Percentiles rank a stretch among this genome's conserved stretches.
These are phyloP conservation scores for Castor canadensis DNA, from an alignment of 2,113 vertebrate genomes.

Conservation along the genomic window DNA sequence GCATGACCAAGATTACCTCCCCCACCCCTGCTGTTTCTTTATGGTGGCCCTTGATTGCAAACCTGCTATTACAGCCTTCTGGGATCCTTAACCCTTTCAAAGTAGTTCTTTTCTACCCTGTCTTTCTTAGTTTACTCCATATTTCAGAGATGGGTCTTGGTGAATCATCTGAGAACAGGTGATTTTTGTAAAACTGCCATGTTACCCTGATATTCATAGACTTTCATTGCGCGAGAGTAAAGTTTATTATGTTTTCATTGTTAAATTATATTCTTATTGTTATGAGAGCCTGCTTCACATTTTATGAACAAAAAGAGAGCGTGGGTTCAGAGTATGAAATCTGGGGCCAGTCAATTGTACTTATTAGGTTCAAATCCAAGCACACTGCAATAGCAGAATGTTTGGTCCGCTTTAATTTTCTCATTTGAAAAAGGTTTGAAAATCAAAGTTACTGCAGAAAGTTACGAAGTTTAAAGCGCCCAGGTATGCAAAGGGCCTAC, in stretches of 20 bases:
- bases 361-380: not conserved
- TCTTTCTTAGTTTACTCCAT: constrained; percentile 4
- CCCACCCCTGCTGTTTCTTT: constrained; percentile 61
- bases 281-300: not conserved
- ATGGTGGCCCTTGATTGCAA: constrained; percentile 67
- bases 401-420: not conserved
- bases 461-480: not conserved
- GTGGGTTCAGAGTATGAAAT: not conserved
- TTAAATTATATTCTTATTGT: not conserved
- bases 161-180: not conserved
- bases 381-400: not conserved
- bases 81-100: constrained; percentile 66
- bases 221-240: not conserved
- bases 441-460: not conserved
- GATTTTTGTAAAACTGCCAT: not conserved
- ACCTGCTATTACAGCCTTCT: constrained; percentile 68
- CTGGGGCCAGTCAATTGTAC: not conserved
- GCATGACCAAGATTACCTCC: constrained; percentile 56
- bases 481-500: not conserved
- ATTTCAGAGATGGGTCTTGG: not conserved
- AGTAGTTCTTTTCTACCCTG: not conserved
- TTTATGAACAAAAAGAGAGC: not conserved
- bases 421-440: not conserved
- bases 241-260: not conserved
- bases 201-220: not conserved